Evolutionary conservation across 1,140 invertebrate genomes (phyloP), one percentile per base, ranked within the genome.

Genomic region (Drosophila virilis): DNA sequence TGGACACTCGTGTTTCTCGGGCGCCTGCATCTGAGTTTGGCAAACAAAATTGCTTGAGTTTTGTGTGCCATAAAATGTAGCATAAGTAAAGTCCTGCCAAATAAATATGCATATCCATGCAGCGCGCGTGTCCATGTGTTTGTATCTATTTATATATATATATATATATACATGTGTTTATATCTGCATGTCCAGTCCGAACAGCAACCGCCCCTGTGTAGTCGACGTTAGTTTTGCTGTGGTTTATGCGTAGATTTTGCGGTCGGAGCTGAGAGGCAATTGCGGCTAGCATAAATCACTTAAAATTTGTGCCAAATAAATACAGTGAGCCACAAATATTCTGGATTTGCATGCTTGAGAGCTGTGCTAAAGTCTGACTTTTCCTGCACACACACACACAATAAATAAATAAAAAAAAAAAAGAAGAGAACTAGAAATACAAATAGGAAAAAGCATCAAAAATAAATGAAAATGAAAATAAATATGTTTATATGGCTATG

Each of bases 221-320:
- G 69, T 22, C 22, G 22, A 50, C 74, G 65, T 74, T 28, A 80
- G 79, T 83, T 86, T 86, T 79, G 74, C 72, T 35, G 78, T 62
- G 79, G 68, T 68, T 42, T 74, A 73, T 81, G 76, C 70, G 66
- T 69, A 64, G 65, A 70, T 58, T 55, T 65, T 65, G 40, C n/a
- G 43, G 50, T 8, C 15, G 35, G 12, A 32, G 57, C 17, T 28
- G 50, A 51, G 61, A 79, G 83, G 78, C 83, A 85, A 86, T 86
- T 86, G 83, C 62, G 83, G 83, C 77, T 62, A 83, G 80, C 79
- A 88, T 88, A 88, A 88, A 88, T 88, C 83, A 88, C 83, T 88
- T 88, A 88, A 86, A 89, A 89, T 89, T 88, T 88, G 84, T 89
- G 83, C 83, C 83, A 88, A 88, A 88, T 81, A 88, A 79, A 88